These are phyloP conservation scores for Ceratina japonica DNA, from an alignment of 1,140 invertebrate genomes.

Conservation along the genomic window DNA sequence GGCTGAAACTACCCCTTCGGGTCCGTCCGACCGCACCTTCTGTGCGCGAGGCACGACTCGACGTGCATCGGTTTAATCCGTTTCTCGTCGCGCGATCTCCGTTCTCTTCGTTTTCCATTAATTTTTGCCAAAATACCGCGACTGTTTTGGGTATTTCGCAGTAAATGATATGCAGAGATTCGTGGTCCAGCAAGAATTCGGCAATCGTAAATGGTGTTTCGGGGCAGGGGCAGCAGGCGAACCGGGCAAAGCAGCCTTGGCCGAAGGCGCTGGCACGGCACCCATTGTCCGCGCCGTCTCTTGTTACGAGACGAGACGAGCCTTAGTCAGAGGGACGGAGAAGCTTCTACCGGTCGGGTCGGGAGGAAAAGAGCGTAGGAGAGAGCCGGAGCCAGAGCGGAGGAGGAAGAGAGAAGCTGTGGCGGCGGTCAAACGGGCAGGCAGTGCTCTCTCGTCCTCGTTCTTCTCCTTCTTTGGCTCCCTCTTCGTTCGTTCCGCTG, in stretches of 20 bases:
- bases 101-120: too few species aligned
- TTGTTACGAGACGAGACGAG: slow-evolving; percentile 77
- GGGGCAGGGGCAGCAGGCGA: slow-evolving; percentile 46
- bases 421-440: slow-evolving; percentile 65
- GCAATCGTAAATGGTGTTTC: slow-evolving; percentile 58
- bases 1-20: neutral
- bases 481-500: slow-evolving; percentile 9
- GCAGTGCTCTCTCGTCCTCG: slow-evolving; percentile 55
- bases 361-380: slow-evolving; percentile 23
- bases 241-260: slow-evolving; percentile 73
- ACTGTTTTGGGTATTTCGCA: neutral
- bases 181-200: slow-evolving; percentile 28
- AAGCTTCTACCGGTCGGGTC: neutral
- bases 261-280: slow-evolving; percentile 73
- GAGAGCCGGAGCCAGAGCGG: slow-evolving; percentile 29
- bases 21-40: neutral
- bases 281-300: slow-evolving; percentile 78
- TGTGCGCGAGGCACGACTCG: too few species aligned
- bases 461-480: slow-evolving; percentile 26
- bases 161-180: neutral
- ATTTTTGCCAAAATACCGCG: too few species aligned
- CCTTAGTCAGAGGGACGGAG: slow-evolving; percentile 38
- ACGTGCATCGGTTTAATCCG: too few species aligned
- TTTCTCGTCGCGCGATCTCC: too few species aligned
- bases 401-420: slow-evolving; percentile 42